Percentiles rank a stretch among this genome's conserved stretches.
Conservation (phyloP, 2,888 invertebrate genomes). For the Nowickia ferox region DNA sequence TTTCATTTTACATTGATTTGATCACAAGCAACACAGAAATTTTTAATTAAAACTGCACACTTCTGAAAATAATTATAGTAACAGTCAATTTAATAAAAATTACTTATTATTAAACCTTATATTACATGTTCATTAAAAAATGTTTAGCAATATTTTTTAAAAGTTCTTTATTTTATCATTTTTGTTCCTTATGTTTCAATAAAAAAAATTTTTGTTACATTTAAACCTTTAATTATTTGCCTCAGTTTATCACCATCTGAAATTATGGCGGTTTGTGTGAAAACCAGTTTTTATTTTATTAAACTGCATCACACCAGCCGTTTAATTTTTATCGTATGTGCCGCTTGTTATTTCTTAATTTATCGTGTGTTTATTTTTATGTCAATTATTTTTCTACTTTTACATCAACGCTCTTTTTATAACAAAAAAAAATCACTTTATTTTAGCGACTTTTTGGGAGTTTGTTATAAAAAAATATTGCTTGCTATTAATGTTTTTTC, state of each 20-base stretch:
- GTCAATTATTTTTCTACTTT: slow-evolving; percentile 35
- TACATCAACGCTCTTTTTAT: neutral
- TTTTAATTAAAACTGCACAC: slow-evolving; percentile 25
- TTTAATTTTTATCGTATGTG: slow-evolving; percentile 12
- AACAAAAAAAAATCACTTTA: slow-evolving; percentile 21
- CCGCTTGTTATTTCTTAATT: slow-evolving; percentile 57
- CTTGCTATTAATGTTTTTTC: slow-evolving; percentile 37
- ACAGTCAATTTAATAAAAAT: neutral
- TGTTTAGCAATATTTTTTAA: neutral
- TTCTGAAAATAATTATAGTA: neutral
- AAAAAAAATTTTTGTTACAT: neutral
- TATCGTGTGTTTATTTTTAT: slow-evolving; percentile 54
- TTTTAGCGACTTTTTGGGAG: slow-evolving; percentile 19
- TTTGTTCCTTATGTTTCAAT: neutral
- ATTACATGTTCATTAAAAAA: neutral
- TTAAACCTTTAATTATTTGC: slow-evolving; percentile 12
- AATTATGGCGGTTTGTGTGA: slow-evolving; percentile 8
- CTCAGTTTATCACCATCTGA: neutral
- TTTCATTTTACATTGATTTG: neutral
- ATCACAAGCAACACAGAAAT: slow-evolving; percentile 5
- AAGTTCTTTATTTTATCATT: neutral
- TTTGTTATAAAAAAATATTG: slow-evolving; percentile 25
- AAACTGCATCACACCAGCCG: slow-evolving; percentile 13
- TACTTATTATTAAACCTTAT: no score
- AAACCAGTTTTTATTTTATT: slow-evolving; percentile 20